These are phyloP conservation scores for Tricholauxania praeusta DNA, from an alignment of 2,888 invertebrate species.

Conservation along the genomic window DNA sequence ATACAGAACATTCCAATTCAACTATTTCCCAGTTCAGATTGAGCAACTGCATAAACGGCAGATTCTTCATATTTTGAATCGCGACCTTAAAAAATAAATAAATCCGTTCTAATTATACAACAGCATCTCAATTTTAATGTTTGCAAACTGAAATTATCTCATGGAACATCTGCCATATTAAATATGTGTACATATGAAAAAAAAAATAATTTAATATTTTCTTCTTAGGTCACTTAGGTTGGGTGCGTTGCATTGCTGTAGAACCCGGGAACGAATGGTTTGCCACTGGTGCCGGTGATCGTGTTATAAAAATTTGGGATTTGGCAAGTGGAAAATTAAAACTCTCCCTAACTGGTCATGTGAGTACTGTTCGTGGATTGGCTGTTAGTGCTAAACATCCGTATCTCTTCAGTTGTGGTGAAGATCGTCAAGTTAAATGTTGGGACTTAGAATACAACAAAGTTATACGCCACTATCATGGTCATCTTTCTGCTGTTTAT, in stretches of 20 bases:
- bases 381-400: slow-evolving; percentile 96
- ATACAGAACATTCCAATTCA: too few relatives aligned
- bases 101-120: too few relatives aligned
- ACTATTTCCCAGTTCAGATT: too few relatives aligned
- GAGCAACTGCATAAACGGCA: too few relatives aligned
- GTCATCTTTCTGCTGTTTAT: slow-evolving; percentile 97
- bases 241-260: slow-evolving; percentile 97
- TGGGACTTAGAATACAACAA: slow-evolving; percentile 99
- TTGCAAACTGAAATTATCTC: too few relatives aligned
- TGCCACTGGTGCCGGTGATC: slow-evolving; percentile 91
- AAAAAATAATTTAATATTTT: not conserved
- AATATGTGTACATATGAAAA: not conserved
- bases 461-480: slow-evolving; percentile 97
- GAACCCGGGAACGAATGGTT: slow-evolving; percentile 96
- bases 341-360: slow-evolving; percentile 97
- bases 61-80: too few relatives aligned
- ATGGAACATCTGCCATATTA: too few relatives aligned
- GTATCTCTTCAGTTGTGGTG: slow-evolving; percentile 98
- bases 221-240: slow-evolving; percentile 79
- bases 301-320: slow-evolving; percentile 99
- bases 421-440: slow-evolving; percentile 99
- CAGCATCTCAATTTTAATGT: too few relatives aligned
- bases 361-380: slow-evolving; percentile 96
- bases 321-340: slow-evolving; percentile 95
- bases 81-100: too few relatives aligned